Percentiles rank a stretch among this genome's conserved stretches.
phyloP scores from a whole-genome alignment of 2,113 vertebrate genomes.

The Ginglymostoma cirratum region DNA sequence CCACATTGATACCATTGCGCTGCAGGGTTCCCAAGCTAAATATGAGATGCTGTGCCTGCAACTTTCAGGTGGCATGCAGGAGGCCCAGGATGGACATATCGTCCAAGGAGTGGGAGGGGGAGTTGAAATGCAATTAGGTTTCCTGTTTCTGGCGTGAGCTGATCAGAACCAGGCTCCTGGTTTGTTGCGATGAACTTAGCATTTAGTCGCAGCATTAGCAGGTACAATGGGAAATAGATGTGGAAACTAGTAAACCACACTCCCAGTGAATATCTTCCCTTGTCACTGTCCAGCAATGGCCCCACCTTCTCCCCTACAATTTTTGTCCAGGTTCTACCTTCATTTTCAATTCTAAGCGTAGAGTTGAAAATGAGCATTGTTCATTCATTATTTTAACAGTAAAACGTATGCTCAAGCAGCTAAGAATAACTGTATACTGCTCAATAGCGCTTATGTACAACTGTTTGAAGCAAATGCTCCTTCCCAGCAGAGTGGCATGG shows the following conservation, averaged over 20 bases:
- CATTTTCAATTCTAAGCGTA: not conserved
- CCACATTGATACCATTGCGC: too few species aligned
- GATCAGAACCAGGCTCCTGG: too few species aligned
- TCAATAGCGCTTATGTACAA: not conserved
- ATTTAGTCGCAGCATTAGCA: not conserved
- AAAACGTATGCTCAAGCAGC: not conserved
- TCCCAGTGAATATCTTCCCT: not conserved
- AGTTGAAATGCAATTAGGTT: too few species aligned
- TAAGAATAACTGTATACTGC: not conserved
- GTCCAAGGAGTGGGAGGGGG: too few species aligned
- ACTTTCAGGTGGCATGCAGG: too few species aligned
- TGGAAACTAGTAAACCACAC: not conserved
- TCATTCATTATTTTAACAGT: not conserved
- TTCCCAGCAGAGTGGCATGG: not conserved
- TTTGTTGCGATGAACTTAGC: too few species aligned
- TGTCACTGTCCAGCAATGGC: not conserved
- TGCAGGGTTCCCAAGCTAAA: too few species aligned
- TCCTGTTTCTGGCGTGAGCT: too few species aligned
- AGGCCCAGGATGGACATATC: too few species aligned
- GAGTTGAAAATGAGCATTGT: not conserved
- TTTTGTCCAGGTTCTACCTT: not conserved
- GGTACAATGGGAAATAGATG: not conserved
- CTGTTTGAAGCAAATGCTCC: not conserved
- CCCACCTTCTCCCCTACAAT: not conserved
- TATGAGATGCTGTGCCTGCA: too few species aligned